Evolutionary conservation across 2,797 vertebrate species (phyloP).

Genomic region (Austrolebias charrua): DNA sequence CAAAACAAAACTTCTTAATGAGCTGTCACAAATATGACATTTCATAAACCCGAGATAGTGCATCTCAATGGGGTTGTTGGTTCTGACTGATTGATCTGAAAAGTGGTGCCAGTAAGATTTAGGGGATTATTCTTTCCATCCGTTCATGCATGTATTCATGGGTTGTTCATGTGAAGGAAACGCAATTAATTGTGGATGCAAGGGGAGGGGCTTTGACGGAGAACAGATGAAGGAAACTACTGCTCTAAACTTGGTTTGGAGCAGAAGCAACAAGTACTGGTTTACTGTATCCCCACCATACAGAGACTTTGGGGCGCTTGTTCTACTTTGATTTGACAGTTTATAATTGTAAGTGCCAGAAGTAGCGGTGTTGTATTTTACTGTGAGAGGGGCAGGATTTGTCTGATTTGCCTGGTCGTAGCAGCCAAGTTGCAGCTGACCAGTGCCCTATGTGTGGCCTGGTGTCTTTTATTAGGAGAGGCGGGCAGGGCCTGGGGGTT

Average conservation of each 20-base stretch:
- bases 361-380: constrained; percentile 27
- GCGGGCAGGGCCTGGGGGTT: constrained; percentile 57
- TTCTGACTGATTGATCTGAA: background rate
- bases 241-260: constrained; percentile 39
- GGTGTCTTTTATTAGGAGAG: constrained; percentile 72
- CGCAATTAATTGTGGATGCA: background rate
- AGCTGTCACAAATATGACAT: no score
- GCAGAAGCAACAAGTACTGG: constrained; percentile 26
- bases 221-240: background rate
- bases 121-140: background rate
- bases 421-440: constrained; percentile 65
- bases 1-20: no score
- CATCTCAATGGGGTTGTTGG: no score
- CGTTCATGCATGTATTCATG: background rate
- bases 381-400: constrained; percentile 36
- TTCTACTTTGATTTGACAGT: constrained; percentile 15
- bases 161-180: background rate
- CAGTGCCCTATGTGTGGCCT: constrained; percentile 57
- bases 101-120: background rate
- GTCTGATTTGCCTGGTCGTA: constrained; percentile 62
- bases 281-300: background rate
- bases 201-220: background rate
- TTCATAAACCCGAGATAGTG: no score
- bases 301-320: constrained; percentile 14
- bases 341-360: constrained; percentile 27